These are phyloP conservation scores for Struthio camelus DNA, from an alignment of 2,113 vertebrate species.

Conservation along the genomic window DNA sequence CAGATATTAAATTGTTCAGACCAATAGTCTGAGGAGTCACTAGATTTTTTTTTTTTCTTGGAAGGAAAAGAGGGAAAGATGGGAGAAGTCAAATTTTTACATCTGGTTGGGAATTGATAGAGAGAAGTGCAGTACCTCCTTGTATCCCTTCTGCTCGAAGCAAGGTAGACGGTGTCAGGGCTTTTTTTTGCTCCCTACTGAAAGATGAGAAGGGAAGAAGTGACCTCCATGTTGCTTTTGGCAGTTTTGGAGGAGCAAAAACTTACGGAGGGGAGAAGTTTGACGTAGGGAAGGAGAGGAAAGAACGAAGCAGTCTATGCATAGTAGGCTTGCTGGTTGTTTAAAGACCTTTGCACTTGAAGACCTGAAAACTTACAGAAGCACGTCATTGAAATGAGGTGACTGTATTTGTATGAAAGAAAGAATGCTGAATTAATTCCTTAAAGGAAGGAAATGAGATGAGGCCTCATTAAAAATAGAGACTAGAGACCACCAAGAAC, in stretches of 20 bases:
- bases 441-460: background rate
- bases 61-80: background rate
- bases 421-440: background rate
- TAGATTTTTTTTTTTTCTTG: background rate
- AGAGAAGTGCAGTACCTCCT: background rate
- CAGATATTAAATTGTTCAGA: background rate
- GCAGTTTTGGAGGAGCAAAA: background rate
- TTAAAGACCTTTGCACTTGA: background rate
- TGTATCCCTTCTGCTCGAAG: background rate
- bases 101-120: background rate
- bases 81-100: background rate
- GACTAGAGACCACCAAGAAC: background rate
- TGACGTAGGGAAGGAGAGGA: background rate
- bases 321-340: background rate
- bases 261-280: background rate
- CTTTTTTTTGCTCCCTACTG: background rate
- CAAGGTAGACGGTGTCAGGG: background rate
- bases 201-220: background rate
- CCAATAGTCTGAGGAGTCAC: background rate
- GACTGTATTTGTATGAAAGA: conserved; percentile 19
- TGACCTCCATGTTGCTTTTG: background rate
- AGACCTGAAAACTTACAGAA: background rate
- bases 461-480: background rate
- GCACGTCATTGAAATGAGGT: background rate
- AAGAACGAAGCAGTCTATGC: background rate